Evolutionary conservation across 2,113 vertebrate species (phyloP), one percentile per base, ranked within the genome.

Genomic region (Leptobrachium ailaonicum): DNA sequence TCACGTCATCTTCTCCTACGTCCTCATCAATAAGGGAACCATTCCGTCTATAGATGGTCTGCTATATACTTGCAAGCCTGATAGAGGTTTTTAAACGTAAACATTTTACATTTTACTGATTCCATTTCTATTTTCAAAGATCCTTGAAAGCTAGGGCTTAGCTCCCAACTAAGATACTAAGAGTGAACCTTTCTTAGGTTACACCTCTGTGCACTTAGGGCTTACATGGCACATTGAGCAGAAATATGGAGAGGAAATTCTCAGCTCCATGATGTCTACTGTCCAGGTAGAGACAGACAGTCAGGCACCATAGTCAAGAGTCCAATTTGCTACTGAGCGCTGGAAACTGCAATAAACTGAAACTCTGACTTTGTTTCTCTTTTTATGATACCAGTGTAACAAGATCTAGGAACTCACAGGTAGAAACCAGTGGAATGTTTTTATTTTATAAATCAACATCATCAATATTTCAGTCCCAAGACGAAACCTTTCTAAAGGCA

Each of bases 281-380:
- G 79, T 81, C 79, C 71, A 81, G 79, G 79, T 81, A 81, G 71
- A 75, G 79, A 81, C 79, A 81, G 79, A 81, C 79, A 81, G 71
- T 62, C 79, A 81, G 79, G 79, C 79, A 81, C 79, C 79, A 81
- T 45, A 75, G 73, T 72, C 79, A 81, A 75, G 64, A 75, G 79
- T 81, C 79, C 79, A 81, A 75, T 81, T 81, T 81, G 64, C 79
- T 75, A 66, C 74, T n/a, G 64, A 41, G 69, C 68, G 69, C 54
- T 69, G 66, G 72, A 69, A 43, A 50, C 53, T 69, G 79, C 63
- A 50, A 81, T 81, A 75, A 81, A 81, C 53, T 69, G 44, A 56
- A 69, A n/a, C 54, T 7, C 13, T 75, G 54, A 41, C 72, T 75
- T 81, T 81, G 79, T 81, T 74, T 75, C 12, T 71, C 67, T 42